These are phyloP conservation scores for Galleria mellonella DNA, from an alignment of 1,140 invertebrate genomes.

Conservation along the genomic window DNA sequence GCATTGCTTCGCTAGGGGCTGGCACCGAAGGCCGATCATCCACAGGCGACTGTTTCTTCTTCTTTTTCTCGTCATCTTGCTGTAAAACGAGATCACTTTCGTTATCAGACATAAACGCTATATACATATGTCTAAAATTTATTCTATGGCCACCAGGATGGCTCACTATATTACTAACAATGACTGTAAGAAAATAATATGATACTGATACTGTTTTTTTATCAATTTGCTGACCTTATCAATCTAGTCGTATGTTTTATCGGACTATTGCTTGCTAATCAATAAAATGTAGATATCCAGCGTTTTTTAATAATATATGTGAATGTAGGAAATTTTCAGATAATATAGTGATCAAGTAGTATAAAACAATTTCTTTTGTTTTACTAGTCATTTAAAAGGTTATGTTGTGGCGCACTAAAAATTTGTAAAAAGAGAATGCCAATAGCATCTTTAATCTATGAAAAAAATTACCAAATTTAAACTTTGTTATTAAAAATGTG, in stretches of 20 bases:
- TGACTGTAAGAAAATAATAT: constrained; percentile 1
- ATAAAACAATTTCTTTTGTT: too few species aligned
- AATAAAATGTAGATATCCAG: constrained; percentile 16
- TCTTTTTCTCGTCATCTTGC: constrained; percentile 66
- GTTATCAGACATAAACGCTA: constrained; percentile 48
- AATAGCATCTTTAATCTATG: too few species aligned
- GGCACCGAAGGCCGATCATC: constrained; percentile 57
- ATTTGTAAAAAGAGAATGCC: too few species aligned
- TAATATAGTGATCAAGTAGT: too few species aligned
- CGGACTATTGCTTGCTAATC: constrained; percentile 32
- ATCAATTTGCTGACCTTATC: constrained; percentile 42
- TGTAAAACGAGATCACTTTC: constrained; percentile 36
- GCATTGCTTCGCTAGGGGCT: constrained; percentile 61
- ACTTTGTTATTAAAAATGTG: too few species aligned
- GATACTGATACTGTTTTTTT: constrained; percentile 19
- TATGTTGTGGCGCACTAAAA: too few species aligned
- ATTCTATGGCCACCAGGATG: not conserved
- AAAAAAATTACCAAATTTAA: too few species aligned
- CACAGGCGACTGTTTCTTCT: constrained; percentile 56
- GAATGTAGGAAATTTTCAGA: too few species aligned
- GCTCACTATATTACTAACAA: not conserved
- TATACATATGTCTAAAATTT: not conserved
- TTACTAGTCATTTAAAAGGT: too few species aligned
- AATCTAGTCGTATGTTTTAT: constrained; percentile 31
- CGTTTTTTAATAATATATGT: too few species aligned